Base-by-base conservation (phyloP, 2,113 vertebrate genomes). In the Clarias macrocephalus region DNA sequence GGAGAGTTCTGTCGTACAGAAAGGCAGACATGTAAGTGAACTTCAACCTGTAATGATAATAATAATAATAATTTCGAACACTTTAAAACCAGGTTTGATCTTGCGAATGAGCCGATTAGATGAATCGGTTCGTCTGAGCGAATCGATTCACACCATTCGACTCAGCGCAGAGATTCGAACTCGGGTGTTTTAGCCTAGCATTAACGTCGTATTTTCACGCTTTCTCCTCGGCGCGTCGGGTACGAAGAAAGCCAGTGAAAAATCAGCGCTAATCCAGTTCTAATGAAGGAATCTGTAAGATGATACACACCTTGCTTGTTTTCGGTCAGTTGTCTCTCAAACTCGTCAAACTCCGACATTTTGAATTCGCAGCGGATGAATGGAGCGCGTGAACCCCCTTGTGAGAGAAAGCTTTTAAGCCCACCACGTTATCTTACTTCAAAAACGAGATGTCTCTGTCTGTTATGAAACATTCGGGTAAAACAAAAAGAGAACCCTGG, bases 341-440 rank as follows among this genome's bases (percentile, higher is more conserved):
- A 91, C 63, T 91, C 90, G 42, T 91, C 90, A 76, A 91, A 91
- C 84, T 91, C 90, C 73, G 90, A 91, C 90, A 91, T 91, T 79
- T 56, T 89, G 90, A 65, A 82, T 80, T 79, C 85, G 87, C 54
- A 65, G 77, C 82, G 88, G 81, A 89, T 87, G 88, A 86, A 83
- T 82, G 66, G 52, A 73, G 59, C 84, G 86, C 10, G 70, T 75
- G 66, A 76, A 77, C 28, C 18, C 63, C 80, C 62, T 48, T 48
- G 48, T 48, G 48, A 48, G 73, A n/a, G 75, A 66, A 65, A 23
- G 76, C 72, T 63, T 85, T 70, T 68, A 3, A 76, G 42, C 80
- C 59, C 48, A 82, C 60, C 59, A 85, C 73, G 54, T 76, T 82
- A 82, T 76, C 86, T 83, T 65, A 80, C 76, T 86, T 85, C 28